A percentile compares a stretch with the other conserved stretches of the same genome.
phyloP scores from a whole-genome alignment of 2,797 vertebrate genomes.

The Falco berigora region DNA sequence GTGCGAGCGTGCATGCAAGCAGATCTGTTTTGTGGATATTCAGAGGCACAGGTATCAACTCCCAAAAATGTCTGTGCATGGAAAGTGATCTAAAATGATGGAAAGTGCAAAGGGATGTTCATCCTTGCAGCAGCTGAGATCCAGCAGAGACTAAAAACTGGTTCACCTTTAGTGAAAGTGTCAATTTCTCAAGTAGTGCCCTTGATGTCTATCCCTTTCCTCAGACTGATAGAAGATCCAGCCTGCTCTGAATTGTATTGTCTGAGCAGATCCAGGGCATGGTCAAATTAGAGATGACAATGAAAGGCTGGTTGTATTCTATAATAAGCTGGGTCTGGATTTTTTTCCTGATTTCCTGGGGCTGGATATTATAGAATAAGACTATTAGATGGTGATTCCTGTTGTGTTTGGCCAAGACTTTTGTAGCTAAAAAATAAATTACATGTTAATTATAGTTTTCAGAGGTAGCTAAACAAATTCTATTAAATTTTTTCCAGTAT shows the following conservation, averaged over 20 bases:
- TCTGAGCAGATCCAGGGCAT: not conserved
- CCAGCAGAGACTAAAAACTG: accelerated
- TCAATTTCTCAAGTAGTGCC: not conserved
- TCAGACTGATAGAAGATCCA: not conserved
- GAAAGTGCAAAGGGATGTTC: not conserved
- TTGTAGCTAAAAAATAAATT: not conserved
- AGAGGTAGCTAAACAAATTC: not conserved
- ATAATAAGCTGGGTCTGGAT: not conserved
- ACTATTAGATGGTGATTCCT: not conserved
- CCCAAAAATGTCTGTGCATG: not conserved
- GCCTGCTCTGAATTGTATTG: accelerated
- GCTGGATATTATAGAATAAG: not conserved
- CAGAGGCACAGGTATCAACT: not conserved
- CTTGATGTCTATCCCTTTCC: not conserved
- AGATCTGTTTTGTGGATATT: accelerated
- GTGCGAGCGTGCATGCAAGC: accelerated
- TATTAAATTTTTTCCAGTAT: too few species aligned
- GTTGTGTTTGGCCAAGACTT: not conserved
- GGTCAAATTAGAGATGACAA: not conserved
- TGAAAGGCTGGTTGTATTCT: not conserved
- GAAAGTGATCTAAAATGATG: not conserved
- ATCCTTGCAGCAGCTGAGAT: not conserved
- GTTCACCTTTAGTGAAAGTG: accelerated
- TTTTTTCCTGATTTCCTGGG: not conserved
- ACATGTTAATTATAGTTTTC: not conserved